Evolutionary conservation across 2,797 vertebrate genomes (phyloP).

Genomic region (Cygnus olor): DNA sequence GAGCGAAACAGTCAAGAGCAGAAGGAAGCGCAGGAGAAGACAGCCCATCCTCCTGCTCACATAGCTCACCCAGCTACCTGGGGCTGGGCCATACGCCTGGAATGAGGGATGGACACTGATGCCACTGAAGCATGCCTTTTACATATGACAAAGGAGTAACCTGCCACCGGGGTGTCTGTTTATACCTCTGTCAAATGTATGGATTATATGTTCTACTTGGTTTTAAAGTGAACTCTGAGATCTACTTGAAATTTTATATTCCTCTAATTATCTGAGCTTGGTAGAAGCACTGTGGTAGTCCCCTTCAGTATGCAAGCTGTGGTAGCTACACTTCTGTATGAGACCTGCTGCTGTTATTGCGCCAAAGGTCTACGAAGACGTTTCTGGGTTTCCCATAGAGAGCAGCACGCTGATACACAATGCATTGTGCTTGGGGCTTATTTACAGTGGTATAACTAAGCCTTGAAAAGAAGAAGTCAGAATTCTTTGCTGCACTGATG

Average conservation of each 20-base stretch:
- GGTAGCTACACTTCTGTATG: background rate
- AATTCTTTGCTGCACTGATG: background rate
- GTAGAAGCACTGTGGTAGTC: background rate
- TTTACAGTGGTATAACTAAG: background rate
- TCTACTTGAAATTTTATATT: background rate
- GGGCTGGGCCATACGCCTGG: background rate
- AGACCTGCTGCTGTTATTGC: background rate
- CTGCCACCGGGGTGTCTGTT: background rate
- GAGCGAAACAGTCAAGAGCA: background rate
- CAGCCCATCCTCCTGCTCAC: background rate
- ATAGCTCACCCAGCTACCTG: background rate
- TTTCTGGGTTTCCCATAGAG: background rate
- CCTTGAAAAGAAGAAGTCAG: background rate
- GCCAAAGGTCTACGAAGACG: background rate
- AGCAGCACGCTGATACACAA: rapidly evolving
- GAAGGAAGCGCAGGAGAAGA: background rate
- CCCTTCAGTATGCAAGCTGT: background rate
- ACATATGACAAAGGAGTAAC: background rate
- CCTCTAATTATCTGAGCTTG: background rate
- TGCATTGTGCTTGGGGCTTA: background rate
- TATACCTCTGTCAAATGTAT: background rate
- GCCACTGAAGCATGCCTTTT: background rate
- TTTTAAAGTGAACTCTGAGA: background rate
- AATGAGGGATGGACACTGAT: background rate
- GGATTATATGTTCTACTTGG: background rate